Percentiles rank a stretch among this genome's conserved stretches.
phyloP scores from a whole-genome alignment of 2,888 invertebrate genomes.

The Cylloceria caligata region DNA sequence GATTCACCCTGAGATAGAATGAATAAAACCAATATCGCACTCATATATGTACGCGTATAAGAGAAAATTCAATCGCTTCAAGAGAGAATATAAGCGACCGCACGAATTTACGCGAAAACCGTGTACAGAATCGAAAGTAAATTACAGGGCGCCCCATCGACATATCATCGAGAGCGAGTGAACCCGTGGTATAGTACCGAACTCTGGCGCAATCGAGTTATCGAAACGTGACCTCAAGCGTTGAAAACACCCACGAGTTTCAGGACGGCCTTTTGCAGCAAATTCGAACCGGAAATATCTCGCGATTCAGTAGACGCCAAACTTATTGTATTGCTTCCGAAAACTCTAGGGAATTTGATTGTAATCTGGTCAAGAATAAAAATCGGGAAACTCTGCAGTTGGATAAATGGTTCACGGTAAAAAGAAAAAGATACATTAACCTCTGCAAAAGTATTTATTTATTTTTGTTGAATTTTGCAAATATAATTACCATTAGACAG shows the following conservation, averaged over 20 bases:
- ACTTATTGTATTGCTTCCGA: constrained; percentile 6
- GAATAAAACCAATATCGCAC: constrained; percentile 14
- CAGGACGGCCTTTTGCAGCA: no score
- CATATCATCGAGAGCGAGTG: constrained; percentile 55
- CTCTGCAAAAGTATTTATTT: not conserved
- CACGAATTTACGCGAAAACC: constrained; percentile 62
- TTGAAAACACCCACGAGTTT: constrained; percentile 4
- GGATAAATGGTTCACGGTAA: not conserved
- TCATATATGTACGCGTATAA: not conserved
- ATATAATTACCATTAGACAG: no score
- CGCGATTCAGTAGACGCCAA: no score
- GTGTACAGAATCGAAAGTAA: constrained; percentile 62
- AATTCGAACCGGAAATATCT: no score
- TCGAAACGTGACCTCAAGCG: constrained; percentile 64
- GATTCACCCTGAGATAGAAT: constrained; percentile 5
- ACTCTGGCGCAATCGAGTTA: constrained; percentile 65
- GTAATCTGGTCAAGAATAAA: constrained; percentile 8
- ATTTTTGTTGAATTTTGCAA: no score
- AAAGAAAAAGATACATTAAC: not conserved
- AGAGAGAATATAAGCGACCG: constrained; percentile 54
- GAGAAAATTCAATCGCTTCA: constrained; percentile 44
- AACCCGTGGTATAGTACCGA: constrained; percentile 52
- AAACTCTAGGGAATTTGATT: constrained; percentile 9
- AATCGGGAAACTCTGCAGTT: not conserved
- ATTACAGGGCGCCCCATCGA: constrained; percentile 50